Base-by-base conservation (phyloP, 2,113 vertebrate genomes). In the Cavia aperea region DNA sequence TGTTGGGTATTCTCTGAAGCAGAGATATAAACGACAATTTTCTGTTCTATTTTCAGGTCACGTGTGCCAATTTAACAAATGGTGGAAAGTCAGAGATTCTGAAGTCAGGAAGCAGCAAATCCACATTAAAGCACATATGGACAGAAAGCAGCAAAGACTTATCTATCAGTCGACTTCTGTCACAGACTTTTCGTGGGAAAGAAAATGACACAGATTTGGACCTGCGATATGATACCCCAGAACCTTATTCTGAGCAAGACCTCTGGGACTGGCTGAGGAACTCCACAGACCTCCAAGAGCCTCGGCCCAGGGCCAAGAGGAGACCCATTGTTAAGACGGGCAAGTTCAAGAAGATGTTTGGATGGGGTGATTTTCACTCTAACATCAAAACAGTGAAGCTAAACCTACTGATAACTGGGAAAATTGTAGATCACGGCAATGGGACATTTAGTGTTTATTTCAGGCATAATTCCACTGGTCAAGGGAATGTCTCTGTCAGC, bases 271-370 rank as follows among this genome's bases (percentile, higher is more conserved):
- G 99, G 99, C 98, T 99, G 98, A 98, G 99, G 97, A 99, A 99
- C 98, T 98, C 99, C 97, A 99, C 99, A 39, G 99, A 99, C 65
- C 97, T 98, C 86, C 99, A 99, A 97, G 99, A 99, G 92, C 98
- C 99, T 60, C 98, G 98, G 89, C 98, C 99, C 83, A 98, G 99
- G 95, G 98, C 99, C 94, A 99, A 99, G 95, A 97, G 99, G 96
- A 98, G 99, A 95, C 99, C 99, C 84, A 99, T 99, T 39, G 99
- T 99, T 95, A 99, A 99, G 97, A 99, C 99, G 23, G 99, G 99
- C 78, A 99, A 99, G 97, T 99, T 99, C 97, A 99, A 99, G 98
- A 99, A 99, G 98, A 99, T 99, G 99, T 99, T 99, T 73, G 99
- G 99, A 97, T 99, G 99, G 99, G 99, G 99, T 4, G 99, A 99